Base-by-base conservation (phyloP, 1,140 invertebrate species). In the Drosophila ananassae region DNA sequence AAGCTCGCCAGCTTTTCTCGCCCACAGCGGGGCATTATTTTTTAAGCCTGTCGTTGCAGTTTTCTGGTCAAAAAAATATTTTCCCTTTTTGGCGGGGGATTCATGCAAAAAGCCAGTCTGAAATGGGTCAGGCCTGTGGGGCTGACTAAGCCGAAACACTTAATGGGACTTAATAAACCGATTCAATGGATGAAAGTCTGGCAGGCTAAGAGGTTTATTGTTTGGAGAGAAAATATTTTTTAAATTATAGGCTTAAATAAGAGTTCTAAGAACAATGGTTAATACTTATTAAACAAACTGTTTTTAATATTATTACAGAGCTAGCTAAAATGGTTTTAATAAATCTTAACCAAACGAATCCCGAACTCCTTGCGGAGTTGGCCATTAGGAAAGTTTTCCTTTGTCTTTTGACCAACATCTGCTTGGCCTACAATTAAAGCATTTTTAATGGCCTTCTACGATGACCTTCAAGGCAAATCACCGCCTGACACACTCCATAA, bases 381-480 rank as follows among this genome's bases (percentile, higher is more conserved):
- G 2, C 54, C 68, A 72, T 72, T 72, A 72, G 46, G 47, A 59
- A 71, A 71, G 46, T 71, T 59, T 72, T 34, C 46, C 13, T 59
- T 52, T 71, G 68, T 72, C 55, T 53, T 37, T 73, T 34, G 30
- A 10, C 34, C 24, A 74, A 74, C 71, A 74, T 62, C 71, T 74
- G 71, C 50, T 73, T 51, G 68, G 44, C 24, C 58, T 37, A 55
- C 25, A 74, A 74, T 74, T 74, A 74, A 74, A 63, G 44, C 69
- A 24, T 54, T 74, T 74, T 73, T 74, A 74, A 74, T 73, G 71
- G 57, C 68, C 68, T 51, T 52, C 44, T 50, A 37, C 44, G 58
- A 47, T 71, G 81, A 84, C 81, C 81, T 84, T 84, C 81, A 39
- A 58, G 53, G 54, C 46, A 76, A 73, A 66, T 61, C 68, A 54